Conservation (phyloP, 2,113 vertebrate genomes). For the Trichechus manatus region DNA sequence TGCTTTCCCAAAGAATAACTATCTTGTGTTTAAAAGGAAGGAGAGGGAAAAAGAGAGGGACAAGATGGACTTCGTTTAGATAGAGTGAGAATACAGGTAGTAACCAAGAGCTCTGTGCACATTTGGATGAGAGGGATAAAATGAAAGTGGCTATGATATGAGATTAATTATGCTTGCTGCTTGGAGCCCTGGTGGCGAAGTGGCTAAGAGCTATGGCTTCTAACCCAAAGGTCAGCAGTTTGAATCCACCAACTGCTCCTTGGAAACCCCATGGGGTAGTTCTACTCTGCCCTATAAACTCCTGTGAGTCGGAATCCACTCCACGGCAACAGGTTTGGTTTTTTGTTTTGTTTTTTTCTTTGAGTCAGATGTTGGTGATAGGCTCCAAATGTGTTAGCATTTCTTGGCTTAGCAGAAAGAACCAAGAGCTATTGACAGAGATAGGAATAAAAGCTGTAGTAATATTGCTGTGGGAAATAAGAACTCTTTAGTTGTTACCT, state of each 20-base stretch:
- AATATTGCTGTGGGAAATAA: not conserved
- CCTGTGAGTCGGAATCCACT: too few relatives aligned
- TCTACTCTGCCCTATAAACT: too few relatives aligned
- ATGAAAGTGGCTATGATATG: not conserved
- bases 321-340: too few relatives aligned
- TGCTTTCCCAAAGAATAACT: not conserved
- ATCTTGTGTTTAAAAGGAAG: not conserved
- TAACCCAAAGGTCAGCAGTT: too few relatives aligned
- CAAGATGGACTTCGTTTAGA: not conserved
- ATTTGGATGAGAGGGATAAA: not conserved
- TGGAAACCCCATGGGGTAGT: too few relatives aligned
- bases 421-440: constrained; percentile 13
- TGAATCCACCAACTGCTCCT: too few relatives aligned
- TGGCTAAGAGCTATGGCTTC: too few relatives aligned
- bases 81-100: not conserved
- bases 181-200: not conserved
- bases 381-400: not conserved
- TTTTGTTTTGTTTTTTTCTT: too few relatives aligned
- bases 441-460: not conserved
- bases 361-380: not conserved
- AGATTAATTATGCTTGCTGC: not conserved
- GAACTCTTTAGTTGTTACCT: not conserved
- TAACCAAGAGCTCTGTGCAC: not conserved
- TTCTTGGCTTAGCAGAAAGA: not conserved
- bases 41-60: not conserved